Evolutionary conservation across 2,113 vertebrate species (phyloP), one percentile per base, ranked within the genome.

Genomic region (Ceuthmochares aereus): DNA sequence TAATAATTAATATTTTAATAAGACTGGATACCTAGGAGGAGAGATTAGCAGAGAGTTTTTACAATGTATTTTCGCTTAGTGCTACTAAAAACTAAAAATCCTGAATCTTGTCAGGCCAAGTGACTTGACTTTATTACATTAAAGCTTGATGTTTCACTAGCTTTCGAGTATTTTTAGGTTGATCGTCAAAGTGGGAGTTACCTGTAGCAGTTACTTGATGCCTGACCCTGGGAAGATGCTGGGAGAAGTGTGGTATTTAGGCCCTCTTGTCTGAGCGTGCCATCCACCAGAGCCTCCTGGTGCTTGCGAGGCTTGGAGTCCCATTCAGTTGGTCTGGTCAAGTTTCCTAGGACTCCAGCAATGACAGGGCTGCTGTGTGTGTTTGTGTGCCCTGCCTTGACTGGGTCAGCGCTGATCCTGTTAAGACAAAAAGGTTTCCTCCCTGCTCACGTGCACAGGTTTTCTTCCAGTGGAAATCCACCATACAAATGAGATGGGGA

Each of bases 371-470:
- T 90, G 30, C 72, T 21, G 4, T 20, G 9, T 47, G 72, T 8
- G 1, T 11, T 49, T 32, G 8, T 29, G 21, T 73, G n/a, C 42
- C n/a, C 59, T 64, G 26, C 22, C 60, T 89, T 64, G 21, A 27
- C 27, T 2, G 3, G 22, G 32, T 21, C 51, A 69, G 67, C 59
- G 58, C 23, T 6, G 21, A 60, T 59, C 10, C 15, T 59, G 81
- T 63, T 17, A 47, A 51, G 32, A 43, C 23, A 43, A 43, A 90
- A 49, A 0, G 0, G 8, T 15, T 62, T 74, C 43, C 84, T 67
- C 32, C 42, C 64, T 74, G 51, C 60, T 87, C 23, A 19, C 5
- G 0, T 21, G 7, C 3, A 0, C 25, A 59, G 2, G 1, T 75
- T 77, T 84, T 89, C 22, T 72, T 79, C 42, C 4, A 1, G 4